Evolutionary conservation across 2,113 vertebrate species (phyloP), one percentile per base, ranked within the genome.

Genomic region (Shinisaurus crocodilurus): DNA sequence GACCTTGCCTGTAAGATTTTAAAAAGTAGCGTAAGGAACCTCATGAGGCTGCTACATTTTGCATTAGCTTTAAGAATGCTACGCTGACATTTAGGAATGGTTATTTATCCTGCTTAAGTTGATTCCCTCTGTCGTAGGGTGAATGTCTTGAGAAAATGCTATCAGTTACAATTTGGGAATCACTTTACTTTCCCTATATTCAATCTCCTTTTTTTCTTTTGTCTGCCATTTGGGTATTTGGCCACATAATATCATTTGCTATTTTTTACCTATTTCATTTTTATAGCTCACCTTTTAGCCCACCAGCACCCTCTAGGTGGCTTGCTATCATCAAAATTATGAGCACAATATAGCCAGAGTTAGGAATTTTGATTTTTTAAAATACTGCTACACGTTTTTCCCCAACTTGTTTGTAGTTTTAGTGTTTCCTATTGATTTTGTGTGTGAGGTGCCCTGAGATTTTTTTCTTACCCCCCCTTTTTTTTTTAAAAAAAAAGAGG

Each of bases 61-160:
- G 45, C 45, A 57, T 90, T 85, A 85, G 48, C 69, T 7, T 89
- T 43, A 89, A 74, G 88, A 89, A 43, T 84, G 81, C 63, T 77
- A 70, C 9, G 13, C n/a, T 90, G 89, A 90, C 74, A 80, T 90
- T 85, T 90, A 57, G 82, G 45, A 67, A 54, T 85, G 74, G 82
- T 90, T 40, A 90, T 90, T 85, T 90, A 90, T 85, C 82, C 82
- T 79, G 74, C 82, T 90, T 85, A 90, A 70, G 60, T 79, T 85
- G 89, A 79, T 85, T 90, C 83, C 25, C 29, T 79, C 45, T 90
- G 82, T 90, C 60, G 9, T 54, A 77, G 43, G 85, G 45, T 79
- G 60, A 90, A 85, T 34, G 16, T 84, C 82, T 77, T 76, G 74
- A 90, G 82, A 25, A 90, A 90, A 79, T 69, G 74, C 74, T 80